These are phyloP conservation scores for Campopleginae sp. DNA, from an alignment of 2,888 invertebrate species.

Conservation along the genomic window DNA sequence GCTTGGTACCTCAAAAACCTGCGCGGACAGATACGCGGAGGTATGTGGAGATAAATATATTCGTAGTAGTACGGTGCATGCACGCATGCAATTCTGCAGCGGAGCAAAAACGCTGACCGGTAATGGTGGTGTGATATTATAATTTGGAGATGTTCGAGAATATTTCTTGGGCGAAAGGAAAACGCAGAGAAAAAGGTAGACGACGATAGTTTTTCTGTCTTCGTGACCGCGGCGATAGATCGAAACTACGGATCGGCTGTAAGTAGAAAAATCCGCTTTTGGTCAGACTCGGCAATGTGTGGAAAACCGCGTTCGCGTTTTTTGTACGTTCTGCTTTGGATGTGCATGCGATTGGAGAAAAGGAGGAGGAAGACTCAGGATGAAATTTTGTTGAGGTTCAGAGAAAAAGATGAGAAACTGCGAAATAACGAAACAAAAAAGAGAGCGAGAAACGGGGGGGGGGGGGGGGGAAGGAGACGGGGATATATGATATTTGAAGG, in stretches of 20 bases:
- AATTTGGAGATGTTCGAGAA: slow-evolving; percentile 42
- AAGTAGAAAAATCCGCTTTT: slow-evolving; percentile 44
- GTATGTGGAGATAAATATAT: neutral
- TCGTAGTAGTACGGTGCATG: slow-evolving; percentile 17
- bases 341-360: slow-evolving; percentile 8
- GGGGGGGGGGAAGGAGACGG: slow-evolving; percentile 1
- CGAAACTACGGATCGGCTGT: neutral
- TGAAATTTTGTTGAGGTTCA: neutral
- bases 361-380: neutral
- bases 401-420: neutral
- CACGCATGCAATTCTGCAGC: neutral
- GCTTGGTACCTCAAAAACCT: neutral
- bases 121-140: slow-evolving; percentile 55
- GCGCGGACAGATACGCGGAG: neutral
- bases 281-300: slow-evolving; percentile 59
- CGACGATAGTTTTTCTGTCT: slow-evolving; percentile 14
- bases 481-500: slow-evolving; percentile 6
- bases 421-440: neutral
- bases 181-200: neutral
- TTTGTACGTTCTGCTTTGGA: slow-evolving; percentile 20
- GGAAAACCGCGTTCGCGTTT: slow-evolving; percentile 37
- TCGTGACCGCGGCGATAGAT: neutral
- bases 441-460: neutral
- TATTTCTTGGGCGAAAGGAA: slow-evolving; percentile 29
- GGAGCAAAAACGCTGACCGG: slow-evolving; percentile 55